phyloP scores from a whole-genome alignment of 1,140 invertebrate species.

The Drosophila athabasca region DNA sequence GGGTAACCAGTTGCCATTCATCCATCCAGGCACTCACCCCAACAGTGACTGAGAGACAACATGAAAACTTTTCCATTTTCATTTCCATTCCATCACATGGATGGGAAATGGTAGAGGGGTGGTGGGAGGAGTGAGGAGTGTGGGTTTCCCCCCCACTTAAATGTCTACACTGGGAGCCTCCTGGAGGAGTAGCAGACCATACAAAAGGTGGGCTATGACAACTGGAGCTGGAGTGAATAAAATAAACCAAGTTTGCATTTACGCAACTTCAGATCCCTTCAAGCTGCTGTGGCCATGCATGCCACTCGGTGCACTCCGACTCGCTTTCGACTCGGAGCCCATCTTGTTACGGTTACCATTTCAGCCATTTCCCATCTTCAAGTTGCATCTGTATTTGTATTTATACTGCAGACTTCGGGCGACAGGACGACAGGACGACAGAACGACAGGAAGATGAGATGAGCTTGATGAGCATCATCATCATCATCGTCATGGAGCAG shows the following conservation, averaged over 20 bases:
- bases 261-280: conserved; percentile 32
- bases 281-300: conserved; percentile 5
- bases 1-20: conserved; percentile 30
- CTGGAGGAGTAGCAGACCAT: conserved; percentile 17
- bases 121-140: background rate
- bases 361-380: conserved; percentile 1
- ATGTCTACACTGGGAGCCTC: conserved; percentile 49
- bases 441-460: background rate
- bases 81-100: conserved; percentile 67
- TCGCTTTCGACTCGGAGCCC: conserved; percentile 10
- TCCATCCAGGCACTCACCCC: conserved; percentile 18
- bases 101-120: too few species aligned
- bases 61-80: conserved; percentile 62
- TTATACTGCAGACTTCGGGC: conserved; percentile 6
- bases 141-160: conserved; percentile 30
- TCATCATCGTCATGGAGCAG: conserved; percentile 15
- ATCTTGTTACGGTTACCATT: conserved; percentile 10
- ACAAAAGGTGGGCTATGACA: conserved; percentile 58
- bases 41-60: conserved; percentile 19
- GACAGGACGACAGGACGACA: background rate
- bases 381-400: conserved; percentile 22
- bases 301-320: background rate
- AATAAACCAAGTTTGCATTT: conserved; percentile 62
- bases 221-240: conserved; percentile 56
- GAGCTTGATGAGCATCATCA: conserved; percentile 34